Percentiles rank a stretch among this genome's conserved stretches.
Evolutionary conservation across 92 coral and sea anemone genomes (phyloP).

Genomic region (Parazoanthus darwini): DNA sequence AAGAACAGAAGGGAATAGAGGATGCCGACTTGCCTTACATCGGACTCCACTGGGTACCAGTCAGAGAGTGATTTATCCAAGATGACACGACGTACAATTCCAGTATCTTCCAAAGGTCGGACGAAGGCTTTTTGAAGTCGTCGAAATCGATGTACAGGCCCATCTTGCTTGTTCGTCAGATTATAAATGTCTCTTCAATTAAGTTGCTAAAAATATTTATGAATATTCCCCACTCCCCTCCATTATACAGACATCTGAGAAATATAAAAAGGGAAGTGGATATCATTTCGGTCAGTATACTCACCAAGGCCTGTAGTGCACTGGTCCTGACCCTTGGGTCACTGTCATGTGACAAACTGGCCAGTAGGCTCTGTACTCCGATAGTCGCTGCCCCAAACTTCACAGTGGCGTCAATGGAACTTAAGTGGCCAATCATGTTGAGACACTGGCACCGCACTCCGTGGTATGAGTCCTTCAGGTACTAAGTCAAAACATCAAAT

Average conservation of each 20-base stretch:
- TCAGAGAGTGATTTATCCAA: conserved; percentile 21
- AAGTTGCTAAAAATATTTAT: no score
- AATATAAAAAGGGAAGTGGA: no score
- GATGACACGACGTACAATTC: no score
- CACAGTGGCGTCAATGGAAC: conserved; percentile 42
- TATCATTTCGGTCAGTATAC: background rate
- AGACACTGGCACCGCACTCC: conserved; percentile 91
- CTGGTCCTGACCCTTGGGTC: conserved; percentile 96
- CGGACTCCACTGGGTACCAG: conserved; percentile 15
- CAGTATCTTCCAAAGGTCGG: no score
- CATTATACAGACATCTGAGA: no score
- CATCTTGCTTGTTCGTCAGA: no score
- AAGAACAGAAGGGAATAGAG: conserved; percentile 37
- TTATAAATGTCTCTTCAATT: no score
- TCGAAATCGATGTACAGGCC: no score
- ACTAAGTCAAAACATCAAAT: conserved; percentile 35
- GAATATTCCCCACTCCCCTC: no score
- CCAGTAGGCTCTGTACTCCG: conserved; percentile 74
- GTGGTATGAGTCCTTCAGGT: conserved; percentile 85
- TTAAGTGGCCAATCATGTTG: conserved; percentile 76
- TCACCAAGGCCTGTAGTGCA: conserved; percentile 90
- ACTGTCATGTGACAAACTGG: conserved; percentile 83
- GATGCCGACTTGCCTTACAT: conserved; percentile 30
- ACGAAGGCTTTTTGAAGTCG: no score
- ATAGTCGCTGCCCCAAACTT: conserved; percentile 38